Evolutionary conservation across 2,797 vertebrate species (phyloP).

Genomic region (Propithecus perrieri): DNA sequence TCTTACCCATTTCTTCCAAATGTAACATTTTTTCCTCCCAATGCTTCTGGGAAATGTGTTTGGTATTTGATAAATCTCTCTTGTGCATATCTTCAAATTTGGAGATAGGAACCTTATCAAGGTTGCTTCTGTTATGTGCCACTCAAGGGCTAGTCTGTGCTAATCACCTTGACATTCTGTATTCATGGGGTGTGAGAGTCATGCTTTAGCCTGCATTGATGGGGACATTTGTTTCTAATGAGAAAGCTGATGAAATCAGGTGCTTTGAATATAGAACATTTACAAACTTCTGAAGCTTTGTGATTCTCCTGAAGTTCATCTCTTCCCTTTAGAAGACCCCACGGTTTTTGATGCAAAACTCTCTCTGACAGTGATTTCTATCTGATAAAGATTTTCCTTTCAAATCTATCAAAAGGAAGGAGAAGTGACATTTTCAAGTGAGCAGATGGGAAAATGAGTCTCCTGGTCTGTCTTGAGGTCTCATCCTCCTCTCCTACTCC

Average conservation of each 20-base stretch:
- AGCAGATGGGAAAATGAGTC: background rate
- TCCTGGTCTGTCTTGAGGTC: conserved; percentile 48
- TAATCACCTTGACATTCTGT: conserved; percentile 70
- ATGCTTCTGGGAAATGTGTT: conserved; percentile 5
- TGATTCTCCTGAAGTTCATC: background rate
- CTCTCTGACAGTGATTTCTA: background rate
- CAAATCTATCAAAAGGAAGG: conserved; percentile 38
- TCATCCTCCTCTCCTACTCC: background rate
- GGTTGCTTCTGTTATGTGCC: conserved; percentile 26
- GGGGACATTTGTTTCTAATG: conserved; percentile 69
- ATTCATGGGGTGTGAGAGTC: conserved; percentile 46
- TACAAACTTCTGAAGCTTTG: background rate
- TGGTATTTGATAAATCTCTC: conserved; percentile 46
- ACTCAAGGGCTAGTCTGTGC: conserved; percentile 11
- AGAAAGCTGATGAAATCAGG: conserved; percentile 62
- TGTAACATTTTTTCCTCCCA: background rate
- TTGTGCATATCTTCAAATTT: background rate
- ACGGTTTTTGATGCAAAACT: background rate
- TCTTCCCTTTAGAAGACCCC: background rate
- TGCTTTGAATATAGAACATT: conserved; percentile 68
- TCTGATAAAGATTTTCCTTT: conserved; percentile 35
- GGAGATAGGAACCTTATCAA: conserved; percentile 54
- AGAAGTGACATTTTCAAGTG: conserved; percentile 56
- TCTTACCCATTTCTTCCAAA: background rate
- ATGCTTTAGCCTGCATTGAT: conserved; percentile 34